Percentiles rank a stretch among this genome's conserved stretches.
Evolutionary conservation across 2,888 invertebrate genomes (phyloP).

Genomic region (Platycheirus albimanus): DNA sequence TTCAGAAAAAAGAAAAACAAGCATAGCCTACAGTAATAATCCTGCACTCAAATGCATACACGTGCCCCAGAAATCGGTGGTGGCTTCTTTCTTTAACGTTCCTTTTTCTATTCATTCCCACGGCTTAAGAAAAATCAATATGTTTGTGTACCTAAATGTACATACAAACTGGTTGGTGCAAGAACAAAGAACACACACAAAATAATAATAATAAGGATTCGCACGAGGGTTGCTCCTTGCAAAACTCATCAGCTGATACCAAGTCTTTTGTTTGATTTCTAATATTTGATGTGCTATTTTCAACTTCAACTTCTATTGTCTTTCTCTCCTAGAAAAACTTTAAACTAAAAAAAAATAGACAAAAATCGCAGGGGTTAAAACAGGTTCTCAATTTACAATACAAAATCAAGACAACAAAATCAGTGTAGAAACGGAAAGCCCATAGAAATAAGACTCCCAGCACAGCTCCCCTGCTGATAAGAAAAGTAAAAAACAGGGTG

Average conservation of each 20-base stretch:
- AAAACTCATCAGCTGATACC: conserved; percentile 54
- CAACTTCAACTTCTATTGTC: neutral
- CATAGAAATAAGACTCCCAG: no score
- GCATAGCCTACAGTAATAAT: conserved; percentile 45
- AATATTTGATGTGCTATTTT: conserved; percentile 37
- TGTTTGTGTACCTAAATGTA: no score
- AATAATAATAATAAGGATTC: neutral
- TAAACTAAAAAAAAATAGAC: no score
- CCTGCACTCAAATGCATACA: conserved; percentile 48
- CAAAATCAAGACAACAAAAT: neutral
- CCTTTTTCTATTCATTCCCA: conserved; percentile 26
- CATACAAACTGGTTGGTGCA: conserved; percentile 38
- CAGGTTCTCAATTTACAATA: conserved; percentile 20
- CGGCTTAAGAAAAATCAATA: conserved; percentile 61
- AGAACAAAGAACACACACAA: no score
- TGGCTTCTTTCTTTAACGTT: conserved; percentile 4
- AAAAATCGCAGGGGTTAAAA: conserved; percentile 14
- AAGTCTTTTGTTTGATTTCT: conserved; percentile 28
- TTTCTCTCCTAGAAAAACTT: conserved; percentile 1
- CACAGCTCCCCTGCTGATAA: no score
- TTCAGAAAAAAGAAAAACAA: no score
- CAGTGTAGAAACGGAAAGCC: conserved; percentile 30
- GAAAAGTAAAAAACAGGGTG: conserved; percentile 30
- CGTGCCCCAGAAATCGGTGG: conserved; percentile 46
- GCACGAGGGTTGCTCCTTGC: neutral